phyloP scores from a whole-genome alignment of 2,888 invertebrate species.

The Julus scandinavius region DNA sequence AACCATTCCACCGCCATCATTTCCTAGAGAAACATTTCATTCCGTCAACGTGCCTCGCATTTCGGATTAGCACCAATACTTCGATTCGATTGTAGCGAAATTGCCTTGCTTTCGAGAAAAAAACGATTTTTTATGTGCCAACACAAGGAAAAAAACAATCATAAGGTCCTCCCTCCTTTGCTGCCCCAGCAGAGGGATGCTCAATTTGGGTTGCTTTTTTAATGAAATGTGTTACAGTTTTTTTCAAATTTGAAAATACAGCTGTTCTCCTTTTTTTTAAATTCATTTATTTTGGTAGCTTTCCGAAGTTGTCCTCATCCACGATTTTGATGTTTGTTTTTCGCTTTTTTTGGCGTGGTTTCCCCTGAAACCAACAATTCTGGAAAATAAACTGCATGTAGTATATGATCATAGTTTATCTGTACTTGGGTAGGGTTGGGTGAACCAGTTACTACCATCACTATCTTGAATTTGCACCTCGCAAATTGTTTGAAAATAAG shows the following conservation, averaged over 20 bases:
- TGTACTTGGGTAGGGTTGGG: too few relatives aligned
- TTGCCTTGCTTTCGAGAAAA: background rate
- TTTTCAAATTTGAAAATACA: background rate
- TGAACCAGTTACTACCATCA: too few relatives aligned
- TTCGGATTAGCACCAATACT: conserved; percentile 10
- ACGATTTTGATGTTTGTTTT: background rate
- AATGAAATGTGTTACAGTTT: background rate
- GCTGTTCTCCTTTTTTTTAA: conserved; percentile 13
- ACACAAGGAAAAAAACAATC: background rate
- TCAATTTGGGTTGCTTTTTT: background rate
- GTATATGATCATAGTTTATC: too few relatives aligned
- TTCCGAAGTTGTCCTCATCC: too few relatives aligned
- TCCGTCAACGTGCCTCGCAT: conserved; percentile 21
- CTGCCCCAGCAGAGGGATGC: background rate
- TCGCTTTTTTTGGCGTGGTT: background rate
- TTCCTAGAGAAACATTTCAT: background rate
- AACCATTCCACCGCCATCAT: background rate
- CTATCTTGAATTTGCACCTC: too few relatives aligned
- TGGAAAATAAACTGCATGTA: too few relatives aligned
- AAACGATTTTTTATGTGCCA: background rate
- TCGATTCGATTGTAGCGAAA: conserved; percentile 34
- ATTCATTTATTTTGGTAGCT: background rate
- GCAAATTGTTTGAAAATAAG: too few relatives aligned
- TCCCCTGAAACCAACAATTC: too few relatives aligned
- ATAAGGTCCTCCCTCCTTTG: background rate